phyloP scores from a whole-genome alignment of 2,888 invertebrate species.

The Bugula neritina region DNA sequence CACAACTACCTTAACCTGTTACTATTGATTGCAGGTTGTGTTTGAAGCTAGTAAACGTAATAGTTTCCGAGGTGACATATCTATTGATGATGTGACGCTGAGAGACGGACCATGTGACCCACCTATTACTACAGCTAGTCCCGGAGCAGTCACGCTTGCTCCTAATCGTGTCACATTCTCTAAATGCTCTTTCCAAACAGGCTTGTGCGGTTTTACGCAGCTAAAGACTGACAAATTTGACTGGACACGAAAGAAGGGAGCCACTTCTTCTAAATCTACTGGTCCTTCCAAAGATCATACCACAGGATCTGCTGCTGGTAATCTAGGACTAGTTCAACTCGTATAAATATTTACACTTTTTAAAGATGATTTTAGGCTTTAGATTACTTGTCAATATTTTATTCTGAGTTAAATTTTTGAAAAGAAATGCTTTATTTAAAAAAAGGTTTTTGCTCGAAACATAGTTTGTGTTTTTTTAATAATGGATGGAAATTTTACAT shows the following conservation, averaged over 20 bases:
- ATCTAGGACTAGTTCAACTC: not conserved
- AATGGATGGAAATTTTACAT: no score
- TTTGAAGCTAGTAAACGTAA: constrained; percentile 31
- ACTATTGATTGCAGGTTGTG: constrained; percentile 27
- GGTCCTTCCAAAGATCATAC: constrained; percentile 44
- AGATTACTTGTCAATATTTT: not conserved
- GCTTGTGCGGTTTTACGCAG: constrained; percentile 20
- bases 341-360: not conserved
- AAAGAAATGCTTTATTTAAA: no score
- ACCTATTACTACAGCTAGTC: not conserved
- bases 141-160: not conserved
- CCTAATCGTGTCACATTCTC: not conserved
- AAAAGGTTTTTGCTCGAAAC: no score
- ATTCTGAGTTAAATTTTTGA: not conserved
- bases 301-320: constrained; percentile 28
- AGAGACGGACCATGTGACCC: constrained; percentile 35
- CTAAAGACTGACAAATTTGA: constrained; percentile 35
- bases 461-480: no score
- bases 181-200: constrained; percentile 35
- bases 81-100: constrained; percentile 39
- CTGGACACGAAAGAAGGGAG: constrained; percentile 38
- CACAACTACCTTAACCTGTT: no score
- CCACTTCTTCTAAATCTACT: constrained; percentile 34
- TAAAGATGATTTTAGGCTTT: constrained; percentile 8
- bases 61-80: constrained; percentile 32